Conservation (phyloP, 2,113 vertebrate species). For the Elaphurus davidianus region DNA sequence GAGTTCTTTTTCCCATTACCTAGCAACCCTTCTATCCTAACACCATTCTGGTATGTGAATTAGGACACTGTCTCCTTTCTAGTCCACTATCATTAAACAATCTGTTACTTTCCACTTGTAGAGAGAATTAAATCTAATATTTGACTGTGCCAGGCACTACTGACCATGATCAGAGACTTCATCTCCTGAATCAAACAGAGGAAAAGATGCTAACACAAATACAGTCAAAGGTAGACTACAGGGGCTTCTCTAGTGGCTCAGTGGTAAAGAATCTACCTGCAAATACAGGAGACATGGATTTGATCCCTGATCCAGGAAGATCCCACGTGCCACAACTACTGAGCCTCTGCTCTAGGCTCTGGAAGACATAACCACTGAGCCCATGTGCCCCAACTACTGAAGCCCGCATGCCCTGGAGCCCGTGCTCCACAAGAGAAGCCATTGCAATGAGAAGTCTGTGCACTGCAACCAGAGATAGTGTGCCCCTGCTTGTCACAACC, state of each 20-base stretch:
- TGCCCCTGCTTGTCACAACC: accelerated
- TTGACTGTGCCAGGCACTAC: neutral
- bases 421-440: neutral
- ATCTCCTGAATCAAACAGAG: neutral
- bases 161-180: neutral
- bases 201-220: neutral
- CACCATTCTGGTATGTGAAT: neutral
- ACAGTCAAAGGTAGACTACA: neutral
- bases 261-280: neutral
- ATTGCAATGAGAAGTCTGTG: neutral
- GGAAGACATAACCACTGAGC: neutral
- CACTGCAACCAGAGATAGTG: neutral
- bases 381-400: neutral
- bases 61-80: neutral
- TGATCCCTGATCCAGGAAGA: neutral
- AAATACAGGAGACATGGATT: neutral
- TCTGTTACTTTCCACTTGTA: neutral
- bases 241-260: neutral
- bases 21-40: neutral
- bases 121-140: neutral
- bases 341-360: neutral
- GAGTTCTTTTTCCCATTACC: neutral
- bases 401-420: neutral
- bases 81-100: neutral
- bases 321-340: neutral